Evolutionary conservation across 2,888 invertebrate species (phyloP).

Genomic region (Phyllotreta striolata): DNA sequence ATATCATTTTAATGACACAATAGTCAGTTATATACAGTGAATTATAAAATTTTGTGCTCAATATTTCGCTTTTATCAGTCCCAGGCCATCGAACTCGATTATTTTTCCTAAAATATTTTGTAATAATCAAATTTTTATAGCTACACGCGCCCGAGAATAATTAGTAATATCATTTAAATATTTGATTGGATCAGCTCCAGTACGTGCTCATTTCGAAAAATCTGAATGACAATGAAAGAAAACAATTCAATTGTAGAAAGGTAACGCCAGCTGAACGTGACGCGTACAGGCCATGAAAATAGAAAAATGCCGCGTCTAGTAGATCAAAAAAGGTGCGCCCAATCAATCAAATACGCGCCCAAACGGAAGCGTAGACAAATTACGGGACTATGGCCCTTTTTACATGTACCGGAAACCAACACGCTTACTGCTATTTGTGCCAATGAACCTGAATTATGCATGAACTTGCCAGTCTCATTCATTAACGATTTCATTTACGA

Average conservation of each 20-base stretch:
- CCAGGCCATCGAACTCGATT: too few species aligned
- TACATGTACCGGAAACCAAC: conserved; percentile 24
- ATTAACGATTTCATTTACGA: too few species aligned
- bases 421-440: conserved; percentile 18
- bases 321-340: conserved; percentile 44
- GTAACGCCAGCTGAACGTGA: conserved; percentile 10
- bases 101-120: too few species aligned
- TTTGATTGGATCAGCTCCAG: too few species aligned
- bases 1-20: too few species aligned
- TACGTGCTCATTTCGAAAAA: too few species aligned
- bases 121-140: too few species aligned
- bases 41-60: too few species aligned
- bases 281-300: conserved; percentile 5
- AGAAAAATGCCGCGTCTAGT: conserved; percentile 8
- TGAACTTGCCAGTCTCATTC: conserved; percentile 3
- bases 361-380: conserved; percentile 53
- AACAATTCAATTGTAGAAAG: conserved; percentile 11
- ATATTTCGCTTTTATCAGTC: too few species aligned
- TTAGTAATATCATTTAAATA: too few species aligned
- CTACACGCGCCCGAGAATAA: too few species aligned
- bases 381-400: conserved; percentile 52
- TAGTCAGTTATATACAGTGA: too few species aligned
- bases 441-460: conserved; percentile 31
- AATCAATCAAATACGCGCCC: conserved; percentile 50
- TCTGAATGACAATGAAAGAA: not conserved